Percentiles rank a stretch among this genome's conserved stretches.
These are phyloP conservation scores for Heliconius hewitsoni DNA, from an alignment of 1,140 invertebrate species.

Conservation along the genomic window DNA sequence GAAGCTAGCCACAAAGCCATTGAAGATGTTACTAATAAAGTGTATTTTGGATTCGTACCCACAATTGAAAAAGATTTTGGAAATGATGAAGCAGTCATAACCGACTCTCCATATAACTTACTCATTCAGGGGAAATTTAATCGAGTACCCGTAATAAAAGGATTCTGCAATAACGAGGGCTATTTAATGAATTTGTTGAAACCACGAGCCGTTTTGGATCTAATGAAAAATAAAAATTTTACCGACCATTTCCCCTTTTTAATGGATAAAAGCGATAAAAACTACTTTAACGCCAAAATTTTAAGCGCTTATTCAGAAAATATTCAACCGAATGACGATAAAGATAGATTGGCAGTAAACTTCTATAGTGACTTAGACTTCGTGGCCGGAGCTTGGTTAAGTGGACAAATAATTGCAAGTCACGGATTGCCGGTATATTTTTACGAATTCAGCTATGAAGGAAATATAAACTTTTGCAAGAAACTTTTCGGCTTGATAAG, in stretches of 20 bases:
- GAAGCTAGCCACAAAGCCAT: conserved; percentile 33
- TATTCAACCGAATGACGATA: conserved; percentile 32
- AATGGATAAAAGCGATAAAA: conserved; percentile 38
- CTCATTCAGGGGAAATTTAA: conserved; percentile 76
- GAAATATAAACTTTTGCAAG: conserved; percentile 72
- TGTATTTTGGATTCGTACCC: conserved; percentile 60
- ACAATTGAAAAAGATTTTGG: conserved; percentile 64
- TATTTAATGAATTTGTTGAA: conserved; percentile 49
- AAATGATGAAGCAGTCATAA: conserved; percentile 76
- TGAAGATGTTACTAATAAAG: conserved; percentile 24
- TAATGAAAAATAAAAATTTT: conserved; percentile 48
- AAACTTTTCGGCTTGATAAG: conserved; percentile 61
- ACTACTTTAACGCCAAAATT: conserved; percentile 45
- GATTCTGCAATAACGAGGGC: conserved; percentile 76
- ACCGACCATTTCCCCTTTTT: conserved; percentile 43
- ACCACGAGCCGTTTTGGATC: conserved; percentile 33
- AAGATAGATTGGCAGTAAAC: conserved; percentile 42
- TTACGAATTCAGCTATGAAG: conserved; percentile 74
- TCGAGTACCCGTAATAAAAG: conserved; percentile 76
- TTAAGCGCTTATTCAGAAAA: conserved; percentile 49
- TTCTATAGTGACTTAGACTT: conserved; percentile 74
- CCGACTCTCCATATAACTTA: conserved; percentile 78
- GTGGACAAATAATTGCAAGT: conserved; percentile 59
- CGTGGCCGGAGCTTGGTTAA: conserved; percentile 62
- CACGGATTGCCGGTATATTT: conserved; percentile 46